Percentiles rank a stretch among this genome's conserved stretches.
phyloP scores from a whole-genome alignment of 2,797 vertebrate genomes.

The Danio aesculapii region DNA sequence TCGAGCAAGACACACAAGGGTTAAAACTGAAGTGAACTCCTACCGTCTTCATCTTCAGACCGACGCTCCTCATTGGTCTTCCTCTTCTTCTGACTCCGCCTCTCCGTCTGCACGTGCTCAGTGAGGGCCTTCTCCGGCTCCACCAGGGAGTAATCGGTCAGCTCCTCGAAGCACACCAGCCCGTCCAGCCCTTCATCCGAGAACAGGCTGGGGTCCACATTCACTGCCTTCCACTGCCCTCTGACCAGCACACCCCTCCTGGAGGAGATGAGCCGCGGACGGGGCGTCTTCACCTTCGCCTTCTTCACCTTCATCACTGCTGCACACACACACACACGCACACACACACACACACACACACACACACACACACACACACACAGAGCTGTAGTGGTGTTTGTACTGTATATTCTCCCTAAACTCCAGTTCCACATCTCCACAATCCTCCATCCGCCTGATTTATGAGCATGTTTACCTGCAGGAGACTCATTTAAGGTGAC shows the following conservation, averaged over 20 bases:
- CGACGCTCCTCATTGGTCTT: no score
- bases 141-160: constrained; percentile 87
- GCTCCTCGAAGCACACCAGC: constrained; percentile 93
- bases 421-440: no score
- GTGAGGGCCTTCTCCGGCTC: constrained; percentile 72
- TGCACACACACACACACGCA: background rate
- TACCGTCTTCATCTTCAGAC: no score
- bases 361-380: no score
- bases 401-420: no score
- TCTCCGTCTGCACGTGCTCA: background rate
- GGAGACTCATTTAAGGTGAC: no score
- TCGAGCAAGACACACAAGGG: no score
- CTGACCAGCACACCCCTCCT: constrained; percentile 82
- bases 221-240: constrained; percentile 88
- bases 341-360: no score
- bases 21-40: constrained; percentile 16
- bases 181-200: constrained; percentile 86
- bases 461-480: no score
- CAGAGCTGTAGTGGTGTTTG: no score
- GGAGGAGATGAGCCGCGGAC: constrained; percentile 21
- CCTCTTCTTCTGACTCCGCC: constrained; percentile 55
- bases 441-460: no score
- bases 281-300: constrained; percentile 49
- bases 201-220: constrained; percentile 87
- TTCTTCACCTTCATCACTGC: constrained; percentile 47